Evolutionary conservation across 1,140 invertebrate species (phyloP).

Genomic region (Papilio helenus): DNA sequence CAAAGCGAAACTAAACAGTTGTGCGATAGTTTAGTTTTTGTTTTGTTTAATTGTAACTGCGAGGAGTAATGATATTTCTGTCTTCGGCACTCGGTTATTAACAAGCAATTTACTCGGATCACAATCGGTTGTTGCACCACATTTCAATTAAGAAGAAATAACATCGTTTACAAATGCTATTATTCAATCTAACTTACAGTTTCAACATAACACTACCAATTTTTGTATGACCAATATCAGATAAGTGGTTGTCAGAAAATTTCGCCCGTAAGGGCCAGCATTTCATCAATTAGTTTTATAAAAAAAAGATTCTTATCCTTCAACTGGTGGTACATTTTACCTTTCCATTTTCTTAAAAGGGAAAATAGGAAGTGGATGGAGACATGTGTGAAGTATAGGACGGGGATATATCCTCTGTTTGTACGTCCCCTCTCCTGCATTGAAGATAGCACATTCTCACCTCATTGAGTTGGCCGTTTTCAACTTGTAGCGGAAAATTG

Average conservation of each 20-base stretch:
- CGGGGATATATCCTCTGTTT: neutral
- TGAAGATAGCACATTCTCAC: neutral
- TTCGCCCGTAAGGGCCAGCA: neutral
- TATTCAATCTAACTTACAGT: constrained; percentile 14
- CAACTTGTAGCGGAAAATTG: neutral
- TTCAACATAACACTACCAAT: neutral
- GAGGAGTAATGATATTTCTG: neutral
- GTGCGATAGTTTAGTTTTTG: no score
- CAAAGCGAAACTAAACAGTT: no score
- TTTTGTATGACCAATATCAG: neutral
- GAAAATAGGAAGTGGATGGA: no score
- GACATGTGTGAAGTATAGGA: neutral
- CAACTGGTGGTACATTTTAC: neutral
- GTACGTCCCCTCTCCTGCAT: neutral
- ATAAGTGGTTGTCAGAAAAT: neutral
- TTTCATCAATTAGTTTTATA: neutral
- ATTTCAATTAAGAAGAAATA: constrained; percentile 2
- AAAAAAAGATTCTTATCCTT: neutral
- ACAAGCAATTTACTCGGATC: constrained; percentile 16
- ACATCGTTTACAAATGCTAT: neutral
- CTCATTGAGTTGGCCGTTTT: neutral
- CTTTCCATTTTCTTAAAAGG: neutral
- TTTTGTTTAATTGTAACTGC: no score
- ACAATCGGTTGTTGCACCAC: neutral
- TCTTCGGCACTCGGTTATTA: neutral